phyloP scores from a whole-genome alignment of 2,113 vertebrate species.

The Sapayoa aenigma region DNA sequence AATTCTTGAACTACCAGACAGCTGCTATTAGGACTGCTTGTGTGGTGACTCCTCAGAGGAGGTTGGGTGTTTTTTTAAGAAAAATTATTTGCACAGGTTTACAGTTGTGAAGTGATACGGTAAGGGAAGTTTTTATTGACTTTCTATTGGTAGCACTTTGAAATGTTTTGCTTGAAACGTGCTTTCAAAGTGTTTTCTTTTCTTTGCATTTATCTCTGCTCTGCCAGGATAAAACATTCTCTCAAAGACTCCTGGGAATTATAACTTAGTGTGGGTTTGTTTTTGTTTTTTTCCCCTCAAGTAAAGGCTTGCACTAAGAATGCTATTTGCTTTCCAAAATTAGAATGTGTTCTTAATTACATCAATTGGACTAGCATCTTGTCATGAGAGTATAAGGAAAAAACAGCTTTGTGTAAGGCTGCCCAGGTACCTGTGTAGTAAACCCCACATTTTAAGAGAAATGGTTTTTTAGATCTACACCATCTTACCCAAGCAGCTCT shows the following conservation, averaged over 20 bases:
- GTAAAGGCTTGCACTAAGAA: not conserved
- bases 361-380: not conserved
- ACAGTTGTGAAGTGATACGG: not conserved
- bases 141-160: not conserved
- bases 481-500: not conserved
- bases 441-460: not conserved
- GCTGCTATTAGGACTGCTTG: not conserved
- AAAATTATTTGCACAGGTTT: not conserved
- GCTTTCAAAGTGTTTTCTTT: not conserved
- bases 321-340: constrained; percentile 1
- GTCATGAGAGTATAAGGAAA: not conserved
- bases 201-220: constrained; percentile 11
- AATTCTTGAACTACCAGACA: not conserved
- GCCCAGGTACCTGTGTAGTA: not conserved
- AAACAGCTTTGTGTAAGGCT: not conserved
- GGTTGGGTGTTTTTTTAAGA: not conserved
- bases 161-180: not conserved
- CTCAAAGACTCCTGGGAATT: constrained; percentile 5
- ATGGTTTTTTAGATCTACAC: not conserved
- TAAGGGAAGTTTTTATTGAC: not conserved
- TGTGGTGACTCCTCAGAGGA: not conserved
- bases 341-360: constrained; percentile 5
- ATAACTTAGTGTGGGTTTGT: not conserved
- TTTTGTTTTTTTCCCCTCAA: not conserved
- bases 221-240: not conserved